These are phyloP conservation scores for Sclerodermus sp. DNA, from an alignment of 2,888 invertebrate species.

Conservation along the genomic window DNA sequence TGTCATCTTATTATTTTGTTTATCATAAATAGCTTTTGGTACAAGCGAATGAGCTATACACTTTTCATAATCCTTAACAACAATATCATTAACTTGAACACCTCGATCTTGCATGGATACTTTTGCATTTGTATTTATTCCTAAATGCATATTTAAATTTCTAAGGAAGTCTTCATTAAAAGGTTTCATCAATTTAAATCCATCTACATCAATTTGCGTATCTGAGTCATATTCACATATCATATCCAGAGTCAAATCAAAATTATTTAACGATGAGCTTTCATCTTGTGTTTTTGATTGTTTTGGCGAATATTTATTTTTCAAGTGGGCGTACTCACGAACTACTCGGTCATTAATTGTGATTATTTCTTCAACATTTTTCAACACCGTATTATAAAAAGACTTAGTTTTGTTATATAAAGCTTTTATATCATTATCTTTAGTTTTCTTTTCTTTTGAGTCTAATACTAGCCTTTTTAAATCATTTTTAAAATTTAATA, in stretches of 20 bases:
- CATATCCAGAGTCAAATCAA: conserved; percentile 38
- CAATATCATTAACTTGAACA: conserved; percentile 39
- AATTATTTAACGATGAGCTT: too few species aligned
- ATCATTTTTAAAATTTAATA: conserved; percentile 10
- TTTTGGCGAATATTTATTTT: neutral
- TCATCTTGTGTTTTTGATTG: neutral
- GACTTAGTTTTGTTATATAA: conserved; percentile 27
- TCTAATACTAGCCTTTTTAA: neutral
- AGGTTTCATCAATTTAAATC: neutral
- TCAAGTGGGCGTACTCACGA: conserved; percentile 25
- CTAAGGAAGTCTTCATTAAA: neutral
- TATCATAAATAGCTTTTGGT: conserved; percentile 19
- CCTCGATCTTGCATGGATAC: conserved; percentile 27
- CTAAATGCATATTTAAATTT: neutral
- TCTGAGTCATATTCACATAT: conserved; percentile 44
- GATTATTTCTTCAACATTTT: conserved; percentile 35
- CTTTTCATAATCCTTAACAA: conserved; percentile 44
- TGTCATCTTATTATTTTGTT: too few species aligned
- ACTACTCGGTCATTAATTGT: conserved; percentile 42
- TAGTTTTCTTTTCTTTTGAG: neutral
- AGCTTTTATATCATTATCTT: conserved; percentile 6
- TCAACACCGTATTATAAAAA: conserved; percentile 34
- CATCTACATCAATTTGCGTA: conserved; percentile 23
- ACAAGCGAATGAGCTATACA: conserved; percentile 44
- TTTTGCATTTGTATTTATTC: too few species aligned